Evolutionary conservation across 2,888 invertebrate species (phyloP), one percentile per base, ranked within the genome.

Genomic region (Eupithecia vulgata): DNA sequence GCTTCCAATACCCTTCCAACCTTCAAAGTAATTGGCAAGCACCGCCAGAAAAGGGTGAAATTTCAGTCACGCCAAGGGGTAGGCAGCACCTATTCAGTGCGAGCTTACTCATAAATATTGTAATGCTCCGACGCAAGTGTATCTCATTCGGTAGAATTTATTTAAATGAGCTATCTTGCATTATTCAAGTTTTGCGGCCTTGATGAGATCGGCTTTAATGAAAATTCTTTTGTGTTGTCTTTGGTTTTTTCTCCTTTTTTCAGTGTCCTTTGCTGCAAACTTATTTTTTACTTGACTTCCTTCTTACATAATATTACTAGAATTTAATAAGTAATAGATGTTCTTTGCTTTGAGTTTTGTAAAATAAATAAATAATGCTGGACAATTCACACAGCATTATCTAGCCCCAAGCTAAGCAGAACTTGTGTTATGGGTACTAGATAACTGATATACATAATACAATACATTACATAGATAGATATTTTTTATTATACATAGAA

Each of bases 51-150:
- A 90, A 87, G 88, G 88, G 86, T 88, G 81, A 85, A 88, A 89
- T 87, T 88, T 87, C 82, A 88, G 87, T 85, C 88, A 89, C 87
- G 90, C 81, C 78, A 81, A 83, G 82, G 48, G 81, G 82, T 82
- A 81, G 79, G 82, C 74, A 80, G 73, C 40, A 68, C 37, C 40
- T 64, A 72, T 45, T 67, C 45, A 52, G 64, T 65, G 48, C 35
- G 81, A 72, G 72, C 71, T 61, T 87, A 90, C 86, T 90, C 89
- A 90, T 90, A 90, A 90, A 90, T 90, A 90, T 90, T 90, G 84
- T 90, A 90, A 90, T 90, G 75, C 76, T 45, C 73, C 70, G 17
- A 78, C 79, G 76, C 79, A 79, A 77, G 73, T 77, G 76, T 82
- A 79, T 81, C 76, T 80, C 83, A 80, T 82, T 81, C 79, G 78